phyloP scores from a whole-genome alignment of 2,888 invertebrate species.

The Agrilus biguttatus region DNA sequence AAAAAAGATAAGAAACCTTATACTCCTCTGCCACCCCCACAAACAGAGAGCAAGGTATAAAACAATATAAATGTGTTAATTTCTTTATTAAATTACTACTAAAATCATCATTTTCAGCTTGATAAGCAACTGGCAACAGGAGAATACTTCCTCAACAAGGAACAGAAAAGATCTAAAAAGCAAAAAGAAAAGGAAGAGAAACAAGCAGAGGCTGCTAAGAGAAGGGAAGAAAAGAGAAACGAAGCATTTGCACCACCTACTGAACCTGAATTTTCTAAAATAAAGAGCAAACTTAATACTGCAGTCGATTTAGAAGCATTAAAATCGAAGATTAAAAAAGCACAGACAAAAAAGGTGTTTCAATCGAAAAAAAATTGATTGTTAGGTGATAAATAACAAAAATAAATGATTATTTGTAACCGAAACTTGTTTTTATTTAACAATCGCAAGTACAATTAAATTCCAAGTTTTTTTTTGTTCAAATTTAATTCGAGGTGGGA shows the following conservation, averaged over 20 bases:
- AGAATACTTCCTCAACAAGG: slow-evolving; percentile 89
- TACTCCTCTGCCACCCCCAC: slow-evolving; percentile 95
- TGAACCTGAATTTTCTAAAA: slow-evolving; percentile 33
- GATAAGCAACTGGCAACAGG: slow-evolving; percentile 90
- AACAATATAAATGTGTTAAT: background rate
- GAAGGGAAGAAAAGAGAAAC: slow-evolving; percentile 61
- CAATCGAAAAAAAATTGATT: slow-evolving; percentile 15
- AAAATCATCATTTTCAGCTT: slow-evolving; percentile 29
- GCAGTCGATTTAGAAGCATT: slow-evolving; percentile 53
- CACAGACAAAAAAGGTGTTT: slow-evolving; percentile 33
- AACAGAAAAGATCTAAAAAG: slow-evolving; percentile 56
- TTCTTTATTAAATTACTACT: background rate
- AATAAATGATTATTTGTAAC: background rate
- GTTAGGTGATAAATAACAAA: slow-evolving; percentile 10
- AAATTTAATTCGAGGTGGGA: too few relatives aligned
- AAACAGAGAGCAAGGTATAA: slow-evolving; percentile 69
- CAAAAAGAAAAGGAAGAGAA: slow-evolving; percentile 65
- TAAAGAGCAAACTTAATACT: slow-evolving; percentile 21
- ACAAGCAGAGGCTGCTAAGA: slow-evolving; percentile 57
- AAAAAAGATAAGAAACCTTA: slow-evolving; percentile 86
- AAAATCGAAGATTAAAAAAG: slow-evolving; percentile 63
- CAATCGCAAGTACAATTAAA: too few relatives aligned
- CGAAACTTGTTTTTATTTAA: too few relatives aligned
- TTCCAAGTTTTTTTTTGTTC: too few relatives aligned
- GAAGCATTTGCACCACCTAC: slow-evolving; percentile 71